A percentile compares a stretch with the other conserved stretches of the same genome.
Conservation (phyloP, 2,888 invertebrate species). For the Harpalus rufipes region DNA sequence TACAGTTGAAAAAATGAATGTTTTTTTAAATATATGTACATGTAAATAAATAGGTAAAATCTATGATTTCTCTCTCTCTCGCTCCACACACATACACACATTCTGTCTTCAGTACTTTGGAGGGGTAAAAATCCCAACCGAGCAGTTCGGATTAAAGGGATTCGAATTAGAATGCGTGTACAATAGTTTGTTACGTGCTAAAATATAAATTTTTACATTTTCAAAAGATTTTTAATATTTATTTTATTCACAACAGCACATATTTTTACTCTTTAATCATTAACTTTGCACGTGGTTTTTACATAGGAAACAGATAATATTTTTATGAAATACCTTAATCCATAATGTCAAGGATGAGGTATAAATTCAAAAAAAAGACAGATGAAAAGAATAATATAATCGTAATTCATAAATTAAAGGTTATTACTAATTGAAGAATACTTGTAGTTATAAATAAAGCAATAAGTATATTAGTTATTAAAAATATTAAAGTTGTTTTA, state of each 20-base stretch:
- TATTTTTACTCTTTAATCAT: slow-evolving; percentile 14
- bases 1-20: too few relatives aligned
- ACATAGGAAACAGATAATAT: background rate
- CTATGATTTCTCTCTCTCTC: too few relatives aligned
- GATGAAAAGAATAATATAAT: slow-evolving; percentile 11
- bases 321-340: slow-evolving; percentile 30
- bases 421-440: background rate
- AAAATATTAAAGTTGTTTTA: too few relatives aligned
- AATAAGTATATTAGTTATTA: too few relatives aligned
- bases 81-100: too few relatives aligned
- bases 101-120: too few relatives aligned
- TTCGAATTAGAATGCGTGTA: too few relatives aligned
- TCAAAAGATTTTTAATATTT: slow-evolving; percentile 1
- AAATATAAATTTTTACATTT: slow-evolving; percentile 11
- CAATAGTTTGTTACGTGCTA: background rate
- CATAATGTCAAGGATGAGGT: slow-evolving; percentile 27
- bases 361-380: slow-evolving; percentile 1
- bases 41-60: too few relatives aligned
- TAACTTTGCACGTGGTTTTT: background rate
- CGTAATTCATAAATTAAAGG: background rate
- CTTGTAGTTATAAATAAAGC: background rate
- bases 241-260: slow-evolving; percentile 9
- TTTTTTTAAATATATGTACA: too few relatives aligned
- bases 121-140: too few relatives aligned
- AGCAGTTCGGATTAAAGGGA: too few relatives aligned